These are phyloP conservation scores for Sisyra terminalis DNA, from an alignment of 2,888 invertebrate genomes.

Conservation along the genomic window DNA sequence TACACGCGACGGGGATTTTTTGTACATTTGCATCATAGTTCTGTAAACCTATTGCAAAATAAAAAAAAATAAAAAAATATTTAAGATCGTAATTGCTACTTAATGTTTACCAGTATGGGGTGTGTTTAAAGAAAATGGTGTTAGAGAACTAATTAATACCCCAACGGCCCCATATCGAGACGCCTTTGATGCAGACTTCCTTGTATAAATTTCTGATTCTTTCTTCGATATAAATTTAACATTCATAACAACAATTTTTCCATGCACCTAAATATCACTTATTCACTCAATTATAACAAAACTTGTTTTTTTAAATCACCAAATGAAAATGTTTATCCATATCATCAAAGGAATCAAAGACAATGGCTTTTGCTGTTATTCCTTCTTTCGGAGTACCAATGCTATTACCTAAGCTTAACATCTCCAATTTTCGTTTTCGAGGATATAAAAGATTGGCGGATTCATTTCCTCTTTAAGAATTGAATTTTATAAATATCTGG, in stretches of 20 bases:
- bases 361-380: slow-evolving; percentile 57
- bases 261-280: background rate
- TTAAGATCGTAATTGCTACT: too few relatives aligned
- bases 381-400: slow-evolving; percentile 54
- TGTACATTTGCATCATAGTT: slow-evolving; percentile 35
- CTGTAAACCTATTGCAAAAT: background rate
- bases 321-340: slow-evolving; percentile 33
- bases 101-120: slow-evolving; percentile 50
- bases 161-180: slow-evolving; percentile 61
- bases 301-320: slow-evolving; percentile 19
- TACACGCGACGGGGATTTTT: slow-evolving; percentile 56
- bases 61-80: too few relatives aligned
- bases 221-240: slow-evolving; percentile 47
- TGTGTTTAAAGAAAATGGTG: slow-evolving; percentile 59
- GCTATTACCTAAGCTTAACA: slow-evolving; percentile 55
- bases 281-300: background rate
- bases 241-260: slow-evolving; percentile 64
- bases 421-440: slow-evolving; percentile 37
- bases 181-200: slow-evolving; percentile 47
- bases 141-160: slow-evolving; percentile 53
- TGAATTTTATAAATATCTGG: too few relatives aligned
- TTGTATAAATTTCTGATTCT: slow-evolving; percentile 46
- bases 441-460: slow-evolving; percentile 46
- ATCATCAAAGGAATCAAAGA: slow-evolving; percentile 50
- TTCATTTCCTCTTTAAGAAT: slow-evolving; percentile 51